phyloP scores from a whole-genome alignment of 2,888 invertebrate species.

The Stenodera caucasica region DNA sequence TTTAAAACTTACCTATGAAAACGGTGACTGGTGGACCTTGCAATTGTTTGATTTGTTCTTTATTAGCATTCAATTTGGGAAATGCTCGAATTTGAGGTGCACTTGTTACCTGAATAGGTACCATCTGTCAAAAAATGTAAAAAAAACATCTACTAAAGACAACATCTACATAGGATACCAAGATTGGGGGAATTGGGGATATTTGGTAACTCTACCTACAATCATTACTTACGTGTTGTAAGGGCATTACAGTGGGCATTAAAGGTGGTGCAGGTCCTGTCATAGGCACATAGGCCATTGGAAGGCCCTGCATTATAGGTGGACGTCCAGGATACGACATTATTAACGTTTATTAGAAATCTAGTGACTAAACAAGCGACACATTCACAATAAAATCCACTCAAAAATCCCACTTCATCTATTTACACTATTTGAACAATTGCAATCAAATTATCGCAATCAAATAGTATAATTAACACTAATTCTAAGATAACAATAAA shows the following conservation, averaged over 20 bases:
- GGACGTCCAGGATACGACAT: slow-evolving; percentile 93
- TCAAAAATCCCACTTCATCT: not conserved
- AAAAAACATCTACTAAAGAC: slow-evolving; percentile 17
- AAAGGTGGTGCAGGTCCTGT: slow-evolving; percentile 73
- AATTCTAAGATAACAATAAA: not conserved
- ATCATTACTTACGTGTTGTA: slow-evolving; percentile 68
- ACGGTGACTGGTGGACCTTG: slow-evolving; percentile 94
- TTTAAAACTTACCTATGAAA: slow-evolving; percentile 75
- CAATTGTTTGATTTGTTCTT: slow-evolving; percentile 51
- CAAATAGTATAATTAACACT: not conserved
- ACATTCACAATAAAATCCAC: not conserved
- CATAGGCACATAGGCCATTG: slow-evolving; percentile 61
- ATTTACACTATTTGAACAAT: not conserved
- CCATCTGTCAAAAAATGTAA: slow-evolving; percentile 56
- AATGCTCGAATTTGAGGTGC: slow-evolving; percentile 54
- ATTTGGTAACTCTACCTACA: not conserved
- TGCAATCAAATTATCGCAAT: not conserved
- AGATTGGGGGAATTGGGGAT: slow-evolving; percentile 1
- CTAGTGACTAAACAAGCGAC: not conserved
- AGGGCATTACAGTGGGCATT: slow-evolving; percentile 71
- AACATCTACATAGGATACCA: slow-evolving; percentile 7
- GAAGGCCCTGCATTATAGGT: slow-evolving; percentile 74
- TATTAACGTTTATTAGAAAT: slow-evolving; percentile 7
- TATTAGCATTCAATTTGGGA: slow-evolving; percentile 52
- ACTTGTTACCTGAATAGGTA: slow-evolving; percentile 57